Percentiles rank a stretch among this genome's conserved stretches.
Conservation (phyloP, 2,797 vertebrate species). For the Neosilurus mollespiculum region DNA sequence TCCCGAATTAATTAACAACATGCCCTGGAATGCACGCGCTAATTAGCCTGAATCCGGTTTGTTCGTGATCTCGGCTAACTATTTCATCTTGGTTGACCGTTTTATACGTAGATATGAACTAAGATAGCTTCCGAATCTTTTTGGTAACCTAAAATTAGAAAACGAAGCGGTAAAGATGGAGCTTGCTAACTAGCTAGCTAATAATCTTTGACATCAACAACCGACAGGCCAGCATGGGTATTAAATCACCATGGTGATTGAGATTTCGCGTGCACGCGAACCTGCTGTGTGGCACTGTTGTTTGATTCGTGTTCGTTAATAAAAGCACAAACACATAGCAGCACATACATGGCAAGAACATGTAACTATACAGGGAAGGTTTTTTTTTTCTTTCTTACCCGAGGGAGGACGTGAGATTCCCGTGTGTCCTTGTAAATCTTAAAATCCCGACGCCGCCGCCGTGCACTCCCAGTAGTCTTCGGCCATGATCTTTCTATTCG, state of each 20-base stretch:
- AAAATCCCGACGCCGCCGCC: conserved; percentile 59
- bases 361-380: neutral
- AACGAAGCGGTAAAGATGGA: neutral
- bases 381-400: conserved; percentile 56
- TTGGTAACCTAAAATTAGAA: neutral
- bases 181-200: neutral
- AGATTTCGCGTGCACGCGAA: neutral
- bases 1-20: conserved; percentile 17
- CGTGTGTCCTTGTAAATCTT: conserved; percentile 61
- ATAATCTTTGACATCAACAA: conserved; percentile 20
- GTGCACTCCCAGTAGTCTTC: conserved; percentile 75
- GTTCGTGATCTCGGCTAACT: too few species aligned
- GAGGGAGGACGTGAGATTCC: conserved; percentile 61
- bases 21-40: conserved; percentile 39
- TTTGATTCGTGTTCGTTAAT: neutral
- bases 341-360: neutral
- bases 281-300: neutral
- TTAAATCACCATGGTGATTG: conserved; percentile 33
- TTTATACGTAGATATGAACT: neutral
- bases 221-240: neutral
- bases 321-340: neutral
- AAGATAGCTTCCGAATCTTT: neutral
- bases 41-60: conserved; percentile 29
- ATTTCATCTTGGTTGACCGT: too few species aligned
- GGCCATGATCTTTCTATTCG: conserved; percentile 70